Evolutionary conservation across 2,113 vertebrate species (phyloP), one percentile per base, ranked within the genome.

Genomic region (Sclerurus mexicanus): DNA sequence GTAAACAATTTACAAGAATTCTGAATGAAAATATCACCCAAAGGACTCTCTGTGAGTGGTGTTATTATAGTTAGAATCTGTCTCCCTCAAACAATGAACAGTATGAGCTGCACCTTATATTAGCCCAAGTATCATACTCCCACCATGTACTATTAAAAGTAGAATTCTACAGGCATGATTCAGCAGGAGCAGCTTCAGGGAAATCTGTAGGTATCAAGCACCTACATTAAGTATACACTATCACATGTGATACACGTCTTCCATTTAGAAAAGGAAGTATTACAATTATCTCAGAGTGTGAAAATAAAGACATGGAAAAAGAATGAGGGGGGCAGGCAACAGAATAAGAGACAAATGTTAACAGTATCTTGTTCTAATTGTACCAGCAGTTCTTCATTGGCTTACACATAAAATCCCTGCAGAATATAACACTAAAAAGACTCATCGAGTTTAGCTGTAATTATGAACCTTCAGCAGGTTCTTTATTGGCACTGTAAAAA

Each of bases 1-100:
- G 25, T 44, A 81, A 89, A 81, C 12, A 60, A 78, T 56, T 95
- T 75, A 76, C 49, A 80, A 14, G 40, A 89, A 93, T 77, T 81
- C 21, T 82, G 46, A 66, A 31, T 40, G 55, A 74, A 89, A 73
- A 56, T 25, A 71, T 27, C 35, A 76, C 49, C 27, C 76, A 52
- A 85, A 92, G 21, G 46, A 49, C 35, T 75, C 49, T 59, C 33
- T 23, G 0, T 40, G 40, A 67, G 31, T 37, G 37, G 5, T 71
- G 59, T 22, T n/a, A 17, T 49, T 64, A 40, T 21, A 40, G 33
- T 76, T 49, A 87, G 53, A 93, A 81, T 37, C 30, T 60, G 55
- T 35, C 52, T 58, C n/a, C 44, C 31, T 52, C 50, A 28, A 73
- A 40, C 3, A 4, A 68, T 2, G 0, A 92, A 52, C 64, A 63